These are phyloP conservation scores for Mythimna impura DNA, from an alignment of 2,888 invertebrate genomes.

Conservation along the genomic window DNA sequence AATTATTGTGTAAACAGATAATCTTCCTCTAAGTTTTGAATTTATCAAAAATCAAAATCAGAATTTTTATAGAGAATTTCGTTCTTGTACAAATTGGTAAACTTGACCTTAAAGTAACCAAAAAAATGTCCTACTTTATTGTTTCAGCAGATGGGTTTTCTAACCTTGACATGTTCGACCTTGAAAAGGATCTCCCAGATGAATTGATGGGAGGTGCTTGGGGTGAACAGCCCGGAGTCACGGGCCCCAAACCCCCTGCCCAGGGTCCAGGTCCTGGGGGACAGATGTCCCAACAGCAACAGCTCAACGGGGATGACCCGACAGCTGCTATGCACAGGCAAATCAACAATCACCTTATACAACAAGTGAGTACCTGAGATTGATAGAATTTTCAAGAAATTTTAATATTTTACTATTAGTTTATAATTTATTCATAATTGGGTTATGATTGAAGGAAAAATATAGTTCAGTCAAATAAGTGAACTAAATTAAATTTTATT, in stretches of 20 bases:
- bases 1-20: background rate
- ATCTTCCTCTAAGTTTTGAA: background rate
- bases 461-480: background rate
- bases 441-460: background rate
- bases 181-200: conserved; percentile 98
- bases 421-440: background rate
- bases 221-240: conserved; percentile 92
- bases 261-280: conserved; percentile 95
- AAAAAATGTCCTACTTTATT: conserved; percentile 49
- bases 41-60: background rate
- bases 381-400: conserved; percentile 58
- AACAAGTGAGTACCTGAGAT: conserved; percentile 90
- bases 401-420: background rate
- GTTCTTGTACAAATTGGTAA: background rate
- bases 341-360: conserved; percentile 92
- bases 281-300: conserved; percentile 88
- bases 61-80: background rate
- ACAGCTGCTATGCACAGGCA: conserved; percentile 91
- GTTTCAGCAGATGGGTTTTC: conserved; percentile 93
- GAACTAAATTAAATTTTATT: background rate
- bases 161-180: conserved; percentile 96
- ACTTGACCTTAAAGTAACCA: conserved; percentile 13
- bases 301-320: conserved; percentile 93
- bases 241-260: conserved; percentile 94
- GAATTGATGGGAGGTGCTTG: conserved; percentile 95